Evolutionary conservation across 2,113 vertebrate species (phyloP), one percentile per base, ranked within the genome.

Genomic region (Chaetura pelagica): DNA sequence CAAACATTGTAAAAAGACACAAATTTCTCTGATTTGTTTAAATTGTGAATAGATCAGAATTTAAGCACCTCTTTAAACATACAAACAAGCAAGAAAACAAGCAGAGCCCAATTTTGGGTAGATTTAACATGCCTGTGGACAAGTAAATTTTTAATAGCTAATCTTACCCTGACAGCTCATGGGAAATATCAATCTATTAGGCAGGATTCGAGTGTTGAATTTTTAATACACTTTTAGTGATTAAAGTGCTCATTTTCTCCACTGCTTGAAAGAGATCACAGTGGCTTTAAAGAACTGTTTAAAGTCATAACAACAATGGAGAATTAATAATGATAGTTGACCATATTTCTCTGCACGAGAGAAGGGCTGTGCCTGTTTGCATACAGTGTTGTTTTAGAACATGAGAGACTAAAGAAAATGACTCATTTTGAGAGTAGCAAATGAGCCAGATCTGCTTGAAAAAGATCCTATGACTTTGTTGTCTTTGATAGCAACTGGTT

Each of bases 121-220:
- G 83, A 63, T 94, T 94, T 92, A 94, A 94, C 75, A 40, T 74
- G 91, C 82, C 32, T 69, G 72, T 94, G 88, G 93, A 96, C 95
- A 97, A 95, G 88, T 90, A 87, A 93, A 95, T 97, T 95, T 95
- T 90, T 94, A 95, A 93, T 93, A 93, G 71, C 90, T 82, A 96
- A 96, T 71, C 95, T 94, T 64, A 64, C 79, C 57, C 93, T 97
- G 92, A 71, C 84, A 87, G 81, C 95, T 84, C 90, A 58, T 76
- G 74, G 84, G 94, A 97, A 96, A 96, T 94, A 92, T 75, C 91
- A 96, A 80, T 97, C 89, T 97, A 97, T 96, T 97, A 96, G 90
- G 83, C 69, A 95, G 92, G 93, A 89, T 90, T 97, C 49, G 9
- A 95, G 93, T 76, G 93, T 23, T 97, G 84, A 96, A 97, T 95